Evolutionary conservation across 1,140 invertebrate species (phyloP).

Genomic region (Heliconius nattereri): DNA sequence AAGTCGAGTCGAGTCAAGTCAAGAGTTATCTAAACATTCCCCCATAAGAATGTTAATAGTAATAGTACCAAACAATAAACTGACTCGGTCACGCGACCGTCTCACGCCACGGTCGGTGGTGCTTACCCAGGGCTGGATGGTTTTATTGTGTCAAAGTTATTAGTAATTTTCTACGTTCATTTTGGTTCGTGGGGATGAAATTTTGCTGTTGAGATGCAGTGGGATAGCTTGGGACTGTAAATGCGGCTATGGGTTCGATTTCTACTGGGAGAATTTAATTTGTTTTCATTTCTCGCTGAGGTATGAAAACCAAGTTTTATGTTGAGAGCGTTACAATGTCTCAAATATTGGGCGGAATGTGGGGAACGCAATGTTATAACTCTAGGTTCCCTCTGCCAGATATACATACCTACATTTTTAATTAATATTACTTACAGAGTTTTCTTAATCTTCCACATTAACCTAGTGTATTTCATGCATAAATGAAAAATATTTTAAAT

Average conservation of each 20-base stretch:
- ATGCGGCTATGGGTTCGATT: background rate
- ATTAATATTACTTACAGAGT: too few relatives aligned
- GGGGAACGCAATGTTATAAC: background rate
- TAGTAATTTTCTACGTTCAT: background rate
- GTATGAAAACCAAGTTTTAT: too few relatives aligned
- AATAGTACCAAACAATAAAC: conserved; percentile 64
- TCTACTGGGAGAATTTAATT: too few relatives aligned
- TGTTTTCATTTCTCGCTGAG: too few relatives aligned
- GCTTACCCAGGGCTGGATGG: conserved; percentile 17
- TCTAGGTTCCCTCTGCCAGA: background rate
- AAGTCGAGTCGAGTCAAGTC: conserved; percentile 35
- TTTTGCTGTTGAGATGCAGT: too few relatives aligned
- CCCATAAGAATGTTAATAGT: conserved; percentile 70
- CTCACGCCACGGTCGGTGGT: conserved; percentile 47
- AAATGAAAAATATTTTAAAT: too few relatives aligned
- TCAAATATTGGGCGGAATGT: background rate
- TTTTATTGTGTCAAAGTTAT: conserved; percentile 6
- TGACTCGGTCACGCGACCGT: conserved; percentile 55
- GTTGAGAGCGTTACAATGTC: too few relatives aligned
- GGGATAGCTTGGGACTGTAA: background rate
- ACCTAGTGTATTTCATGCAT: too few relatives aligned
- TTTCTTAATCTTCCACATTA: too few relatives aligned
- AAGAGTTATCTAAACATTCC: conserved; percentile 73
- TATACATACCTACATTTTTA: too few relatives aligned
- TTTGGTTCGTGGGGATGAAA: background rate